Percentiles rank a stretch among this genome's conserved stretches.
These are phyloP conservation scores for Coranthus polyacanthus DNA, from an alignment of 2,797 vertebrate species.

Conservation along the genomic window DNA sequence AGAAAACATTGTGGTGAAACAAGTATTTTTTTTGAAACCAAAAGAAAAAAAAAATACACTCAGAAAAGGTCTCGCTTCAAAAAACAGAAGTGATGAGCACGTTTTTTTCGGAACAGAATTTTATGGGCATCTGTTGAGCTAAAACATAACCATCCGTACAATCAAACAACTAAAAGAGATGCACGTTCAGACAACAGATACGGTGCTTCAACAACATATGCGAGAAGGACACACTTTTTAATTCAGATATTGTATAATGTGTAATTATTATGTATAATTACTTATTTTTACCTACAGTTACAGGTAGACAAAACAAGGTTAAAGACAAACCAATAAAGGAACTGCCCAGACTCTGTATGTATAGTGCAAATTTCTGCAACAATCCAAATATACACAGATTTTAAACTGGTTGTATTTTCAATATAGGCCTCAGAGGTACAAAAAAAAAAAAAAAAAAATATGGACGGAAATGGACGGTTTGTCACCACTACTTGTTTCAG, in stretches of 20 bases:
- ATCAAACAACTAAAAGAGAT: slow-evolving; percentile 4
- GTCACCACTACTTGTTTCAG: slow-evolving; percentile 14
- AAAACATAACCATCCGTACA: slow-evolving; percentile 28
- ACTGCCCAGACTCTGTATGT: slow-evolving; percentile 18
- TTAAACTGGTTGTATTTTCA: too few species aligned
- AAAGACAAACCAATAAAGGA: slow-evolving; percentile 8
- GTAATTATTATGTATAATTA: not conserved
- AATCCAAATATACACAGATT: too few species aligned
- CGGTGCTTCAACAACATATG: slow-evolving; percentile 4
- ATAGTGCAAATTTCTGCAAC: slow-evolving; percentile 39
- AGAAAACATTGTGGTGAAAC: slow-evolving; percentile 34
- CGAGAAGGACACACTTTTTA: not conserved
- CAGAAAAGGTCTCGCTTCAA: slow-evolving; percentile 16
- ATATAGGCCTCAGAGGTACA: too few species aligned
- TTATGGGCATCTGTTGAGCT: slow-evolving; percentile 29
- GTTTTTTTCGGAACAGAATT: slow-evolving; percentile 4
- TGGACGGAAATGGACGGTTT: slow-evolving; percentile 27
- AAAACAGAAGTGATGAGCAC: slow-evolving; percentile 18
- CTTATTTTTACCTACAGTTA: not conserved
- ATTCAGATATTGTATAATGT: slow-evolving; percentile 9
- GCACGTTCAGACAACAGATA: not conserved
- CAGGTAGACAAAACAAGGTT: slow-evolving; percentile 1
- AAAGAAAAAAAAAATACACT: slow-evolving; percentile 23
- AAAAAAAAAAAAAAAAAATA: too few species aligned
- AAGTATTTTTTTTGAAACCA: slow-evolving; percentile 33